These are phyloP conservation scores for Probaryconus sp. DNA, from an alignment of 1,140 invertebrate genomes.

Conservation along the genomic window DNA sequence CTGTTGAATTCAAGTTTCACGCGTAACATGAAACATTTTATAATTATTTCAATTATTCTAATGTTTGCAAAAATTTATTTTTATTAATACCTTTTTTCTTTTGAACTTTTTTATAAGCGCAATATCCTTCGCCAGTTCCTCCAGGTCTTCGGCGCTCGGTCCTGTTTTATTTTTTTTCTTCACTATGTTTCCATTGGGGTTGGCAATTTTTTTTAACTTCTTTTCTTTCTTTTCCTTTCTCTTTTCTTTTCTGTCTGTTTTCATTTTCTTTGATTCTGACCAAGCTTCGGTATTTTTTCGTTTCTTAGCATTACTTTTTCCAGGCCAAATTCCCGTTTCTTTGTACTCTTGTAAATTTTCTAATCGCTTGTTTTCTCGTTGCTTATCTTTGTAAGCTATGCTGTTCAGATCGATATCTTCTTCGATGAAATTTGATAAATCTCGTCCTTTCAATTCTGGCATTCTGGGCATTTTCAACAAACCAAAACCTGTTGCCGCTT, in stretches of 20 bases:
- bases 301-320: slow-evolving; percentile 80
- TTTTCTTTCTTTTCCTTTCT: slow-evolving; percentile 82
- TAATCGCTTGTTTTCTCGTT: slow-evolving; percentile 85
- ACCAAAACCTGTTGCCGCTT: slow-evolving; percentile 92
- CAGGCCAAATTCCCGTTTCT: slow-evolving; percentile 88
- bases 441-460: slow-evolving; percentile 92
- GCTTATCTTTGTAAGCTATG: slow-evolving; percentile 90
- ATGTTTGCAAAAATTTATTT: slow-evolving; percentile 3
- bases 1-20: too few relatives aligned
- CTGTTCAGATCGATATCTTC: slow-evolving; percentile 85
- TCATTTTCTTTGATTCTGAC: slow-evolving; percentile 88
- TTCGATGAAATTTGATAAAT: slow-evolving; percentile 82
- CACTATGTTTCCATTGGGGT: slow-evolving; percentile 80
- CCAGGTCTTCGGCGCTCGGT: slow-evolving; percentile 87
- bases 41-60: slow-evolving; percentile 28
- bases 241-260: slow-evolving; percentile 82
- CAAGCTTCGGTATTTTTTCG: slow-evolving; percentile 84
- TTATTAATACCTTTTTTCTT: slow-evolving; percentile 83
- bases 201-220: slow-evolving; percentile 84
- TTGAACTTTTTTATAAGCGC: slow-evolving; percentile 93
- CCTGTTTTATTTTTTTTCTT: slow-evolving; percentile 79
- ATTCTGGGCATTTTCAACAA: slow-evolving; percentile 94
- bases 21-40: slow-evolving; percentile 30
- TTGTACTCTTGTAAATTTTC: slow-evolving; percentile 85
- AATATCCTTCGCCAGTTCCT: slow-evolving; percentile 90